Percentiles rank a stretch among this genome's conserved stretches.
phyloP scores from a whole-genome alignment of 2,797 vertebrate genomes.

The Siniperca obscura region DNA sequence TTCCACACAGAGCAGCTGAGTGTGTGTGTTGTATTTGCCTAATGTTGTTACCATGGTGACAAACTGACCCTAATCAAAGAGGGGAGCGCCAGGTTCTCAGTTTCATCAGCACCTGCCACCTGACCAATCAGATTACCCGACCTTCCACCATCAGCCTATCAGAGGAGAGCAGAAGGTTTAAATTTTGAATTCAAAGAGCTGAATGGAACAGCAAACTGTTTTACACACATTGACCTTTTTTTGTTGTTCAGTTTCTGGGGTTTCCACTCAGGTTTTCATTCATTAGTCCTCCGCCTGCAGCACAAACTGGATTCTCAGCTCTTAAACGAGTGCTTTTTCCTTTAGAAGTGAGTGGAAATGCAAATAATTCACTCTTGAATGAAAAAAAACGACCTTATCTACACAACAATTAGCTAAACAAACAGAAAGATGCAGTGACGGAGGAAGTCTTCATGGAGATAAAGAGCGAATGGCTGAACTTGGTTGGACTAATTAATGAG shows the following conservation, averaged over 20 bases:
- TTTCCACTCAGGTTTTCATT: too few species aligned
- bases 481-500: neutral
- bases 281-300: neutral
- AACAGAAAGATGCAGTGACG: neutral
- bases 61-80: slow-evolving; percentile 18
- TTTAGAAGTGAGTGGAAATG: neutral
- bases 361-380: neutral
- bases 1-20: slow-evolving; percentile 18
- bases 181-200: neutral
- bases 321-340: neutral
- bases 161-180: neutral
- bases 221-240: too few species aligned
- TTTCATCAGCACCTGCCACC: neutral
- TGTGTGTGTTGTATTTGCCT: slow-evolving; percentile 12
- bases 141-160: slow-evolving; percentile 9
- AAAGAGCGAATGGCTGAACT: too few species aligned
- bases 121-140: neutral
- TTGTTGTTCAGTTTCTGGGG: too few species aligned
- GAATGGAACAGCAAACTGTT: neutral
- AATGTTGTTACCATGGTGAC: slow-evolving; percentile 47
- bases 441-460: neutral
- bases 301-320: neutral
- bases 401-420: neutral
- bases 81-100: neutral
- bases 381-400: neutral